phyloP scores from a whole-genome alignment of 2,888 invertebrate genomes.

The Synergus umbraculus region DNA sequence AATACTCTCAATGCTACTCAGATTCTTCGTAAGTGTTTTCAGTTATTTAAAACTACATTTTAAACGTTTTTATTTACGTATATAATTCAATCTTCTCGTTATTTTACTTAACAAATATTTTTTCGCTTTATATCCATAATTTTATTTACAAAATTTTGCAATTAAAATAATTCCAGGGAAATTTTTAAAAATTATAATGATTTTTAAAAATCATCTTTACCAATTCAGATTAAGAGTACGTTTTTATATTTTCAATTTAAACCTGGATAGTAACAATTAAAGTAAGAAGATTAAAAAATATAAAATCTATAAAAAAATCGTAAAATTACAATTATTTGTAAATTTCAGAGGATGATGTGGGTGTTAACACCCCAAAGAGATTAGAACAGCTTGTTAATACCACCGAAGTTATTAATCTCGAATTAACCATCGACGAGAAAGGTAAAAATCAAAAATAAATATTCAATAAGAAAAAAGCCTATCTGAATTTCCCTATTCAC shows the following conservation, averaged over 20 bases:
- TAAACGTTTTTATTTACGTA: neutral
- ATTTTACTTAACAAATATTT: no score
- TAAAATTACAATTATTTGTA: neutral
- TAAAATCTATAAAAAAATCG: neutral
- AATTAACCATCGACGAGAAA: conserved; percentile 65
- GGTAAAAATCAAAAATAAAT: conserved; percentile 54
- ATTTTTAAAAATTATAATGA: no score
- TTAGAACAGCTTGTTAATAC: conserved; percentile 64
- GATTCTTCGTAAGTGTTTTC: conserved; percentile 22
- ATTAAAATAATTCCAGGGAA: no score
- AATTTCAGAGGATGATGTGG: conserved; percentile 63
- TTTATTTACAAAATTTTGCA: no score
- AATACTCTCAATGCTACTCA: conserved; percentile 4
- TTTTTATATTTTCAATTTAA: no score
- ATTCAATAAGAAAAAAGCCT: neutral
- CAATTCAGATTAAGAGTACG: no score
- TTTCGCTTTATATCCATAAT: no score
- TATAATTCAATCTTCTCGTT: no score
- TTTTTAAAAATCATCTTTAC: no score
- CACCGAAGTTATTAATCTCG: conserved; percentile 63
- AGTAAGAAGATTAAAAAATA: no score
- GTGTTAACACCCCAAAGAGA: conserved; percentile 56
- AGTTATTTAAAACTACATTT: neutral
- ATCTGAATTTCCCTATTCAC: conserved; percentile 11
- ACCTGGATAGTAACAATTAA: no score